Conservation (phyloP, 2,113 vertebrate species). For the Rhodinocichla rosea region DNA sequence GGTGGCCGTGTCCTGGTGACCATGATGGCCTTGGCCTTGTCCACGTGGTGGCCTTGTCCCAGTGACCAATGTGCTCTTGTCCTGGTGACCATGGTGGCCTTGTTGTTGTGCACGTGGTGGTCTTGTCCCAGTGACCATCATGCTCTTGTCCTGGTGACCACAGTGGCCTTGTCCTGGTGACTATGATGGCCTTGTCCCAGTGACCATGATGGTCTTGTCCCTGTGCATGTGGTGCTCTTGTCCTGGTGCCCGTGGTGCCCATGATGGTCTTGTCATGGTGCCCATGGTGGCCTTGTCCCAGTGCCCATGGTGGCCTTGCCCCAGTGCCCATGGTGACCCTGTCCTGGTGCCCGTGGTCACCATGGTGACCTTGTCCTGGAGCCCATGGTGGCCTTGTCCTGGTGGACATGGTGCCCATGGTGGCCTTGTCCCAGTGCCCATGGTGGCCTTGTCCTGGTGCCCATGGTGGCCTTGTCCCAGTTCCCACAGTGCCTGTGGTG, state of each 20-base stretch:
- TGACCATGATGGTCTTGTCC: not conserved
- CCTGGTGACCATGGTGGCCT: fast-evolving
- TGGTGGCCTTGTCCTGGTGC: not conserved
- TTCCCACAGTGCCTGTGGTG: not conserved
- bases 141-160: too few relatives aligned
- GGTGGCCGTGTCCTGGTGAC: fast-evolving
- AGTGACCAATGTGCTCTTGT: fast-evolving
- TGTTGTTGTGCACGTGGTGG: too few relatives aligned
- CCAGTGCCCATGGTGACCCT: fast-evolving
- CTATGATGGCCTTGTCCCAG: fast-evolving
- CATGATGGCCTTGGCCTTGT: fast-evolving
- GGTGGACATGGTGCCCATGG: fast-evolving
- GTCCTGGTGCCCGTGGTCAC: fast-evolving
- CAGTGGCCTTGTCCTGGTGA: fast-evolving
- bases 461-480: too few relatives aligned
- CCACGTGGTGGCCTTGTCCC: fast-evolving
- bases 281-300: fast-evolving
- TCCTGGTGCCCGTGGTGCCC: not conserved
- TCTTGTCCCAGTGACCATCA: fast-evolving
- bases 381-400: fast-evolving
- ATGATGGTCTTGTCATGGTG: fast-evolving
- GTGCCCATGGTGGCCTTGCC: not conserved
- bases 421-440: fast-evolving
- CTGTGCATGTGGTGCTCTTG: too few relatives aligned
- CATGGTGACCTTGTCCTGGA: fast-evolving